Evolutionary conservation across 2,888 invertebrate species (phyloP).

Genomic region (Dysmachus trigonus): DNA sequence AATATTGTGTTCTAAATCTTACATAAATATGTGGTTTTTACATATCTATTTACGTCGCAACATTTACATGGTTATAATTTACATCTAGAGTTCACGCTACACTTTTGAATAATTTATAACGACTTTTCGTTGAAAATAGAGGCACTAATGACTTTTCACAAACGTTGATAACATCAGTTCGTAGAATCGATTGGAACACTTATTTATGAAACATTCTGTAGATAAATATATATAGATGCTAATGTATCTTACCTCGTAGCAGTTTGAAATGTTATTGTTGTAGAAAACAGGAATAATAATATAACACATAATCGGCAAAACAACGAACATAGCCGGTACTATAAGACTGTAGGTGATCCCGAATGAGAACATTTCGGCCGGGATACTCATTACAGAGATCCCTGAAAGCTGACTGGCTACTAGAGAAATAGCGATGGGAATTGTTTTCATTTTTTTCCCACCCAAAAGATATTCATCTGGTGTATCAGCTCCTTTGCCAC

Average conservation of each 20-base stretch:
- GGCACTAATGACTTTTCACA: background rate
- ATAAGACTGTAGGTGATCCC: constrained; percentile 63
- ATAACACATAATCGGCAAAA: constrained; percentile 53
- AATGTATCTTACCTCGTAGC: constrained; percentile 55
- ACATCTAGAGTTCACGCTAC: no score
- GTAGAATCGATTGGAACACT: background rate
- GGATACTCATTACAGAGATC: constrained; percentile 65
- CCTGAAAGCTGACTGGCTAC: constrained; percentile 68
- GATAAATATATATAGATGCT: background rate
- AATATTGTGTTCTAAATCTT: no score
- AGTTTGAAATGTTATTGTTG: constrained; percentile 62
- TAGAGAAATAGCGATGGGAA: constrained; percentile 70
- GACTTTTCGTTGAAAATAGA: no score
- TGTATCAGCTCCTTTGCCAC: constrained; percentile 59
- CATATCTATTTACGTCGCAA: no score
- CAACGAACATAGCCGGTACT: constrained; percentile 60
- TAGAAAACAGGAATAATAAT: constrained; percentile 64
- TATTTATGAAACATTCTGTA: background rate
- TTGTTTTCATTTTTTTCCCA: constrained; percentile 65
- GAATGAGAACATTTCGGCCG: constrained; percentile 65
- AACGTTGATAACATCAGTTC: background rate
- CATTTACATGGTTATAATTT: no score
- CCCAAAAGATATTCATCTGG: constrained; percentile 65
- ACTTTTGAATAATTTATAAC: no score
- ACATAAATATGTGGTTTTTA: no score